Conservation (phyloP, 1,140 invertebrate genomes). For the Eupeodes corollae region DNA sequence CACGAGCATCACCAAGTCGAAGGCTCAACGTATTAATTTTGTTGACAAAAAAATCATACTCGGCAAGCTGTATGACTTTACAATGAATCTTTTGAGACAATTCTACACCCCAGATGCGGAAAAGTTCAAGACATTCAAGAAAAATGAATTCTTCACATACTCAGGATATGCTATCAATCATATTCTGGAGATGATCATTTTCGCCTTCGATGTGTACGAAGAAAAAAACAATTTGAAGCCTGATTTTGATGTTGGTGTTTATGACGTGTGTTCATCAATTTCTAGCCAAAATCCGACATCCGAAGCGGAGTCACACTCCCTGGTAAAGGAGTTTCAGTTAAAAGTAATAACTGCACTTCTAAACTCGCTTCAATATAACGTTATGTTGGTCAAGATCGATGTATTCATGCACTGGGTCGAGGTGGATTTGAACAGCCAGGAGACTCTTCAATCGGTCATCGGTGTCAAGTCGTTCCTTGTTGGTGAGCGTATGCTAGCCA, state of each 20-base stretch:
- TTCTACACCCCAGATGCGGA: slow-evolving; percentile 13
- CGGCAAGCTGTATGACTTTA: slow-evolving; percentile 10
- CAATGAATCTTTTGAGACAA: slow-evolving; percentile 9
- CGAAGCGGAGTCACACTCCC: no score
- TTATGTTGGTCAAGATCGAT: slow-evolving; percentile 18
- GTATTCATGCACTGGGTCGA: slow-evolving; percentile 25
- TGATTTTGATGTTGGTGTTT: background rate
- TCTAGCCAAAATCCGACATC: no score
- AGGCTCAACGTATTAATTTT: slow-evolving; percentile 6
- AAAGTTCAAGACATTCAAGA: slow-evolving; percentile 7
- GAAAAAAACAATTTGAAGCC: background rate
- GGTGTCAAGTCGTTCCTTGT: slow-evolving; percentile 12
- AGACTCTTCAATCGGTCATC: slow-evolving; percentile 13
- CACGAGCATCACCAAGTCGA: slow-evolving; percentile 6
- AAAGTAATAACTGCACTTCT: slow-evolving; percentile 11
- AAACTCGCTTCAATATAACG: slow-evolving; percentile 18
- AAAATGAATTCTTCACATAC: slow-evolving; percentile 9
- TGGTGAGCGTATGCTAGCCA: slow-evolving; percentile 1
- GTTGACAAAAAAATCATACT: slow-evolving; percentile 11
- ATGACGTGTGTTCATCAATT: background rate
- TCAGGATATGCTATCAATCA: slow-evolving; percentile 10
- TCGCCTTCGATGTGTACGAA: slow-evolving; percentile 10
- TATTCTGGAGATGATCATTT: slow-evolving; percentile 8
- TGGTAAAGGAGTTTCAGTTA: slow-evolving; percentile 6
- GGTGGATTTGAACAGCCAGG: slow-evolving; percentile 5